These are phyloP conservation scores for Lagenorhynchus albirostris DNA, from an alignment of 2,113 vertebrate genomes.

Conservation along the genomic window DNA sequence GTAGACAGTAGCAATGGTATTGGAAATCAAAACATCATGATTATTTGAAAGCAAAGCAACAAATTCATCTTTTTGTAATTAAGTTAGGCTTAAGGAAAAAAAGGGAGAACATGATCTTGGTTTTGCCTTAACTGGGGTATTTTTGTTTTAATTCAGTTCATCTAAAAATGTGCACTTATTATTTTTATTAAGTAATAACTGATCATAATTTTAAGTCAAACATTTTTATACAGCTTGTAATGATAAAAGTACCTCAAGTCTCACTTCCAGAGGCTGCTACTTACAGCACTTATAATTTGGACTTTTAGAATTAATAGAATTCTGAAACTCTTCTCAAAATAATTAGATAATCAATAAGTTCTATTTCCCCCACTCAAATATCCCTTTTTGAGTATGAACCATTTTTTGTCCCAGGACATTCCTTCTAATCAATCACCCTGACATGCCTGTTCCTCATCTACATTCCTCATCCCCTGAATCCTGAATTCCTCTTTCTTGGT, in stretches of 20 bases:
- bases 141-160: background rate
- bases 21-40: background rate
- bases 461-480: background rate
- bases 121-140: background rate
- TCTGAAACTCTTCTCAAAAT: slow-evolving; percentile 6
- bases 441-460: background rate
- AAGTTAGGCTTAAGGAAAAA: background rate
- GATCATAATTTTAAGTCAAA: background rate
- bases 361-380: background rate
- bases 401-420: background rate
- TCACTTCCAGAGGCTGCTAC: background rate
- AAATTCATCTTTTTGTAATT: background rate
- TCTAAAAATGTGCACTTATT: background rate
- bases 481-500: background rate
- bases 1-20: background rate
- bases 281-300: background rate
- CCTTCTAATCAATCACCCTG: background rate
- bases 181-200: background rate
- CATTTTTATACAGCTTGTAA: background rate
- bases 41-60: slow-evolving; percentile 11
- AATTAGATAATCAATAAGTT: background rate
- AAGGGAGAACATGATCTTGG: background rate
- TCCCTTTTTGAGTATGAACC: background rate
- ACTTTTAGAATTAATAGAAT: slow-evolving; percentile 25
- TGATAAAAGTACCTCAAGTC: background rate